These are phyloP conservation scores for Semotilus atromaculatus DNA, from an alignment of 2,797 vertebrate species.

Conservation along the genomic window DNA sequence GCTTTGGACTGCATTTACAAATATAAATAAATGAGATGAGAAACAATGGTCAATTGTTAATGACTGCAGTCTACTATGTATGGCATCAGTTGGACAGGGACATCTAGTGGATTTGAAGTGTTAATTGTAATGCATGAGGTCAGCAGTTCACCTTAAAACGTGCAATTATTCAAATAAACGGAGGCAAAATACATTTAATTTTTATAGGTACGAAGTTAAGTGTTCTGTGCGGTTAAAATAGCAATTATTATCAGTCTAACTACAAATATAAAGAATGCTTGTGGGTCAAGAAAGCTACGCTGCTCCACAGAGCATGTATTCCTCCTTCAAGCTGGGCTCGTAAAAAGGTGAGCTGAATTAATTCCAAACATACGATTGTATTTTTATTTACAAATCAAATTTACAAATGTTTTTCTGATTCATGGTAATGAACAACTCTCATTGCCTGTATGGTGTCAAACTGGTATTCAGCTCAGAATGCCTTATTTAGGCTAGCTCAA, in stretches of 20 bases:
- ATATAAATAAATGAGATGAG: background rate
- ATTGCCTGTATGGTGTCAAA: background rate
- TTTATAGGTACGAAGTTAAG: background rate
- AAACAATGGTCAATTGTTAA: background rate
- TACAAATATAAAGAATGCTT: background rate
- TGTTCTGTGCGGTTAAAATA: background rate
- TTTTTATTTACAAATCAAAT: background rate
- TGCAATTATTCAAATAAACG: background rate
- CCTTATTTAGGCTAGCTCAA: background rate
- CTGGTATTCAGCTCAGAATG: background rate
- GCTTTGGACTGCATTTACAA: background rate
- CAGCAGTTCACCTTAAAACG: background rate
- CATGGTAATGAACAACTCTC: background rate
- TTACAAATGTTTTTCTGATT: background rate
- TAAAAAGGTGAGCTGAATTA: background rate
- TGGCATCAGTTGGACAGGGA: background rate
- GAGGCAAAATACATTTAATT: background rate
- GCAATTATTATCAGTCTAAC: background rate
- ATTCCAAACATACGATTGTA: background rate
- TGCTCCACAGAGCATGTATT: background rate
- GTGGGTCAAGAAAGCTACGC: background rate
- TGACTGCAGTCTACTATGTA: background rate
- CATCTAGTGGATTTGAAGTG: constrained; percentile 11
- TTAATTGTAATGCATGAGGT: background rate
- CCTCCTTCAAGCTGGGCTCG: background rate